These are phyloP conservation scores for Dryococelus australis DNA, from an alignment of 2,888 invertebrate species.

Conservation along the genomic window DNA sequence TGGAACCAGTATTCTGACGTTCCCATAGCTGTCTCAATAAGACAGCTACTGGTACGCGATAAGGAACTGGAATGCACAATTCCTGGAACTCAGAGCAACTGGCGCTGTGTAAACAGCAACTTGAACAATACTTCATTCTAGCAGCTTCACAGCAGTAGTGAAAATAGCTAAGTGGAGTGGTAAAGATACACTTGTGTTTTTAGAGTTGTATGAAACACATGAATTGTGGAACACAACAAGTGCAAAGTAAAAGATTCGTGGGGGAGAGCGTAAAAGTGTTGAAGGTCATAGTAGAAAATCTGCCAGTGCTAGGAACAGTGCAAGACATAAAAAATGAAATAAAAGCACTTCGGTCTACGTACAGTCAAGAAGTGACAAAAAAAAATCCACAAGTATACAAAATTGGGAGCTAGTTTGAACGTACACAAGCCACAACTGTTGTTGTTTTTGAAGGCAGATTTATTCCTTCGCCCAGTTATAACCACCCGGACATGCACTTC, in stretches of 20 bases:
- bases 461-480: background rate
- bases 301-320: background rate
- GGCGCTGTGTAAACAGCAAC: background rate
- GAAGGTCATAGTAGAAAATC: background rate
- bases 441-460: background rate
- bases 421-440: background rate
- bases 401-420: background rate
- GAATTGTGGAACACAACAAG: too few relatives aligned
- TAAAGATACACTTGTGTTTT: background rate
- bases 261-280: background rate
- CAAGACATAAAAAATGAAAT: background rate
- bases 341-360: background rate
- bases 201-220: background rate
- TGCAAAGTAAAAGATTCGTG: background rate
- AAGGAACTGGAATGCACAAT: background rate
- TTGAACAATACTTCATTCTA: background rate
- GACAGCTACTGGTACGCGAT: background rate
- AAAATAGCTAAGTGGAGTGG: background rate
- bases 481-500: background rate
- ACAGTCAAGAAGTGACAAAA: background rate
- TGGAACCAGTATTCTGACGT: background rate
- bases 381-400: background rate
- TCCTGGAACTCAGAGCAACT: background rate
- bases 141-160: background rate
- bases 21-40: background rate